Evolutionary conservation across 2,888 invertebrate genomes (phyloP).

Genomic region (Pelosia muscerda): DNA sequence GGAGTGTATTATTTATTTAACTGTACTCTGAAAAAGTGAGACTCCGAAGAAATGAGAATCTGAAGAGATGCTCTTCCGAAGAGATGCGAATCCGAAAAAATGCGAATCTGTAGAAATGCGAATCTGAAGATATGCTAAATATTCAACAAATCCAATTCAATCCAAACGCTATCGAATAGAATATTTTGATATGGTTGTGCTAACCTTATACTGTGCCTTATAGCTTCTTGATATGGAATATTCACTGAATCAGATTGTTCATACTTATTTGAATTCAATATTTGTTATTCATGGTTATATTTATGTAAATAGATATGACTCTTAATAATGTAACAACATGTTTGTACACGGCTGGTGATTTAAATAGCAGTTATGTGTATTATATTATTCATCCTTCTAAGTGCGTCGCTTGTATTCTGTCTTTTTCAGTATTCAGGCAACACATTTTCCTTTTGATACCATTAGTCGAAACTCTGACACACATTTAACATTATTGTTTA

Average conservation of each 20-base stretch:
- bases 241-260: conserved; percentile 21
- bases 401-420: conserved; percentile 8
- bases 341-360: conserved; percentile 12
- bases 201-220: no score
- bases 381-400: conserved; percentile 16
- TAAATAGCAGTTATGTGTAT: conserved; percentile 16
- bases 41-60: no score
- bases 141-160: no score
- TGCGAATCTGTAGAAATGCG: no score
- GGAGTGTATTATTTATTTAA: no score
- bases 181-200: no score
- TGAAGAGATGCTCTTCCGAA: no score
- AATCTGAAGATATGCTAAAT: no score
- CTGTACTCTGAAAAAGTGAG: no score
- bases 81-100: no score
- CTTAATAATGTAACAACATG: conserved; percentile 22
- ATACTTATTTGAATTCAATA: conserved; percentile 33
- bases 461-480: background rate
- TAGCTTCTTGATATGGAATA: conserved; percentile 21
- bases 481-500: background rate
- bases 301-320: conserved; percentile 26
- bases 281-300: conserved; percentile 26
- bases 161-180: no score
- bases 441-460: conserved; percentile 36
- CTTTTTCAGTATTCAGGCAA: conserved; percentile 7